Conservation (phyloP, 2,113 vertebrate species). For the Pleuronectes platessa region DNA sequence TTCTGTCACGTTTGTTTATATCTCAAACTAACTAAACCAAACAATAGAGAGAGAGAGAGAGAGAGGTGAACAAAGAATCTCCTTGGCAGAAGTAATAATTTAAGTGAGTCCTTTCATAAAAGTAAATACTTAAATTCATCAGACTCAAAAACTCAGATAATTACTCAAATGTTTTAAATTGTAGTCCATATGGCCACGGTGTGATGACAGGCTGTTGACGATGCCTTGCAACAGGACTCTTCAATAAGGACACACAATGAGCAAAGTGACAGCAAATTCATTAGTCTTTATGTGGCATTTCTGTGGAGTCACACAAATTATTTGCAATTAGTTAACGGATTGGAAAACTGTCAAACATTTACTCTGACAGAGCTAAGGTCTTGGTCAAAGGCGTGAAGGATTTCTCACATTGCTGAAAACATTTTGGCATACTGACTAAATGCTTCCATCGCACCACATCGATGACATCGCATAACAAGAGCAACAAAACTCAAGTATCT, state of each 20-base stretch:
- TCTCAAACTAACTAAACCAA: too few species aligned
- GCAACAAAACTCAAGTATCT: not conserved
- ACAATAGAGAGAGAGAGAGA: too few species aligned
- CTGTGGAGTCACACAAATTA: constrained; percentile 3
- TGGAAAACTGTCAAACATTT: constrained; percentile 17
- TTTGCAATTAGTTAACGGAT: constrained; percentile 3
- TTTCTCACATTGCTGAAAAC: not conserved
- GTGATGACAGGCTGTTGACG: not conserved
- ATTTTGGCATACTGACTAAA: constrained; percentile 10
- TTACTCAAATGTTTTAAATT: not conserved
- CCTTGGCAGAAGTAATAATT: too few species aligned
- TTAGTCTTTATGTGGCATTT: not conserved
- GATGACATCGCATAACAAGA: constrained; percentile 8
- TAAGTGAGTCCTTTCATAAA: too few species aligned
- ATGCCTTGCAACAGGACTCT: not conserved
- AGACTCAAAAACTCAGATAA: not conserved
- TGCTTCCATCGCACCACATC: constrained; percentile 4
- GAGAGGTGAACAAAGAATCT: too few species aligned
- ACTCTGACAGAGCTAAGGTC: not conserved
- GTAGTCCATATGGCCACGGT: too few species aligned
- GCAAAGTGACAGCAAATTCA: not conserved
- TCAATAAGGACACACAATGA: constrained; percentile 7
- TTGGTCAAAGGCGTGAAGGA: constrained; percentile 5
- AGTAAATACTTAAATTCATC: not conserved
- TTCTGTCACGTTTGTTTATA: too few species aligned